Evolutionary conservation across 2,797 vertebrate species (phyloP), one percentile per base, ranked within the genome.

Genomic region (Tiaroga cobitis): DNA sequence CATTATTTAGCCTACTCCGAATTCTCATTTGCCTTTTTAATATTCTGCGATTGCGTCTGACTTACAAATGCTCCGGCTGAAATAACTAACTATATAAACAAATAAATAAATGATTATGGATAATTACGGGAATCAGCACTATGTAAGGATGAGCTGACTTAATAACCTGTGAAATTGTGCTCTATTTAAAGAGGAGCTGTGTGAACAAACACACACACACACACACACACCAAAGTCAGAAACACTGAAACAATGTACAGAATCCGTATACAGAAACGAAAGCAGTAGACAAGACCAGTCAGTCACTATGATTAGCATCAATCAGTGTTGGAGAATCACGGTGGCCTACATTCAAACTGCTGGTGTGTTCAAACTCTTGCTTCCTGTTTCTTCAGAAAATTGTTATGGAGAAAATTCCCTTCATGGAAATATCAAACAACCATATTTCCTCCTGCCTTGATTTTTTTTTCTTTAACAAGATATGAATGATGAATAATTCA

Each of bases 101-200:
- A 89, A 86, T 86, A 93, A 92, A 92, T 90, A 90, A 91, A 91
- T 88, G 89, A 68, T 92, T 92, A 82, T 86, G 88, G 90, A 90
- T 91, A 91, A 93, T 92, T 92, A 90, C 75, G 68, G 19, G 37
- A 90, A 89, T 92, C 91, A 86, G 88, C 83, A 88, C 86, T 90
- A 92, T 86, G 87, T 89, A 90, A 87, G 88, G 87, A 90, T 91
- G 89, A 90, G 89, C 84, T 89, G 87, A 89, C 85, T 91, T 91
- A 93, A 92, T 92, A 93, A 93, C 83, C 89, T 93, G 91, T 91
- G 89, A 93, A 94, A 92, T 90, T 67, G 89, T 83, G 80, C 87
- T 91, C 86, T 87, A 74, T 87, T 90, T 90, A 88, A 89, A 16
- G 1, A 9, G 9, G 13, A 61, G 70, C 39, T 75, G 24, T 34